Evolutionary conservation across 2,797 vertebrate genomes (phyloP).

Genomic region (Parauchenoglanis ngamensis): DNA sequence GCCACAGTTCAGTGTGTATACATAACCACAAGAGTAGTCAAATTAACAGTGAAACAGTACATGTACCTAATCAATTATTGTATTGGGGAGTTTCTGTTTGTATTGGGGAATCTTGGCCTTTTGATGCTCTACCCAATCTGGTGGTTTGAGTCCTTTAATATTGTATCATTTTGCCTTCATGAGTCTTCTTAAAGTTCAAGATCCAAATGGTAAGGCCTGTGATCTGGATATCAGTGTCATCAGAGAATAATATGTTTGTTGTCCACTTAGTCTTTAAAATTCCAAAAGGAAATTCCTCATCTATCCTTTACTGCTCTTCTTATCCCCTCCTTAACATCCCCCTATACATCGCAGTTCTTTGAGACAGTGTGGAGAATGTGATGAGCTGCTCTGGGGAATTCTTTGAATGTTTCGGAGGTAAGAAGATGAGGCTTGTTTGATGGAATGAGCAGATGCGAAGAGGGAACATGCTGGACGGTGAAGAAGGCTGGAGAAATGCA

Average conservation of each 20-base stretch:
- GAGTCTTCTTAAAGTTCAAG: background rate
- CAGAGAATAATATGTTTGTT: background rate
- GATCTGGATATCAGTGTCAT: background rate
- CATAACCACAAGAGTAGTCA: background rate
- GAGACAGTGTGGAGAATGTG: conserved; percentile 26
- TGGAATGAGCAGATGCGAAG: conserved; percentile 38
- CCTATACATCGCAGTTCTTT: conserved; percentile 12
- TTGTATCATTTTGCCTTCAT: background rate
- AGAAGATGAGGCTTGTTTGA: conserved; percentile 33
- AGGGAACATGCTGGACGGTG: conserved; percentile 6
- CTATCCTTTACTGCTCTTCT: background rate
- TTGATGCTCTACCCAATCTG: background rate
- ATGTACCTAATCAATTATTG: background rate
- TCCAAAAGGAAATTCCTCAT: conserved; percentile 4
- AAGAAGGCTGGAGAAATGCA: conserved; percentile 23
- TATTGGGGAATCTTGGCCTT: background rate
- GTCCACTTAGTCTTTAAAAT: background rate
- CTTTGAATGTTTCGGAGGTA: conserved; percentile 23
- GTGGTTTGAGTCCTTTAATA: background rate
- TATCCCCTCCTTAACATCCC: background rate
- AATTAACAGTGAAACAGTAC: background rate
- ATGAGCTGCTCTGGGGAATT: conserved; percentile 9
- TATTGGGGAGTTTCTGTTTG: background rate
- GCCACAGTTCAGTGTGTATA: background rate
- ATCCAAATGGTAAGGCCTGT: background rate